phyloP scores from a whole-genome alignment of 2,888 invertebrate species.

The Leptinotarsa haldemani region DNA sequence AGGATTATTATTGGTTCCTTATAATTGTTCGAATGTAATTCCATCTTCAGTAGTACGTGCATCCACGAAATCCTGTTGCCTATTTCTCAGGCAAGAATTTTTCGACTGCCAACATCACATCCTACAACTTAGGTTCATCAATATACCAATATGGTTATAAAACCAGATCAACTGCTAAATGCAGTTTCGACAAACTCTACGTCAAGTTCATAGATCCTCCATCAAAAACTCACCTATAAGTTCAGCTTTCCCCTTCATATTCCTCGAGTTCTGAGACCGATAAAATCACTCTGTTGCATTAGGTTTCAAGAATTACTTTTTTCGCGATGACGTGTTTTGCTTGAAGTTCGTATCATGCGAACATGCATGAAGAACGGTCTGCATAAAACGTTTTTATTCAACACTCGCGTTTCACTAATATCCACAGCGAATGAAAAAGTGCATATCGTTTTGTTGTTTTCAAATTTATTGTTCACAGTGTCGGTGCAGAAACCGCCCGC shows the following conservation, averaged over 20 bases:
- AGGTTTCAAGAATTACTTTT: conserved; percentile 6
- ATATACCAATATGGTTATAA: too few species aligned
- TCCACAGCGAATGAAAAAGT: conserved; percentile 14
- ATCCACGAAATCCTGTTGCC: not conserved
- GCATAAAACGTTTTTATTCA: conserved; percentile 15
- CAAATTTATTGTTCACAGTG: conserved; percentile 5
- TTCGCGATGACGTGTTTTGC: conserved; percentile 8
- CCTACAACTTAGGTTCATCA: too few species aligned
- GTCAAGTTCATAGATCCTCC: not conserved
- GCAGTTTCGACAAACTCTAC: not conserved
- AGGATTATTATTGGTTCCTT: too few species aligned
- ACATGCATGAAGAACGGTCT: conserved; percentile 7
- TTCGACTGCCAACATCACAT: too few species aligned
- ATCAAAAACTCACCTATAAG: not conserved
- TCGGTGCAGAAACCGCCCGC: too few species aligned
- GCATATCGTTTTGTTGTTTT: conserved; percentile 3
- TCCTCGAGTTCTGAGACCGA: not conserved
- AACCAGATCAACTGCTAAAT: too few species aligned
- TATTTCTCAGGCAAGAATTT: too few species aligned
- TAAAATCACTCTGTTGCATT: conserved; percentile 13
- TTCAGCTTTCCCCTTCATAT: not conserved
- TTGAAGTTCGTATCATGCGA: conserved; percentile 5
- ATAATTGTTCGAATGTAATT: too few species aligned
- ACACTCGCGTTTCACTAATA: conserved; percentile 18
- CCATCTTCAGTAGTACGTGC: too few species aligned